Conservation (phyloP, 2,113 vertebrate genomes). For the Trachemys scripta region DNA sequence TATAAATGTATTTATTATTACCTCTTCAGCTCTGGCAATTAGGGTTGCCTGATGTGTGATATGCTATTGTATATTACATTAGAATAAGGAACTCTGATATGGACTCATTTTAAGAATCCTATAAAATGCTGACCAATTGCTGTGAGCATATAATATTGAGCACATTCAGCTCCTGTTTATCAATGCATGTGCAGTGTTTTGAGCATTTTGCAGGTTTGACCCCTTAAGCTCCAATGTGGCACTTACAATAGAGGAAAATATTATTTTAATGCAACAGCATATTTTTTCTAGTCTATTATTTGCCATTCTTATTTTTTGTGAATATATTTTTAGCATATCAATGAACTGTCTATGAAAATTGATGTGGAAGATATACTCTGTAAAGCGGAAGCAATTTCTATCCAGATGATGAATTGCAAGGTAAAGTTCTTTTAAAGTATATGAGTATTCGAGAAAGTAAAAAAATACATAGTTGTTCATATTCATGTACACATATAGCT, state of each 20-base stretch:
- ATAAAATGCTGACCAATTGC: background rate
- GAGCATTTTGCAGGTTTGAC: background rate
- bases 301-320: slow-evolving; percentile 50
- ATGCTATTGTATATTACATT: background rate
- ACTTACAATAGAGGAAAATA: background rate
- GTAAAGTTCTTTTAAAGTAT: slow-evolving; percentile 73
- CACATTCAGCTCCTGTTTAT: background rate
- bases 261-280: slow-evolving; percentile 27
- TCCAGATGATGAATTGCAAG: slow-evolving; percentile 94
- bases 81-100: background rate
- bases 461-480: background rate
- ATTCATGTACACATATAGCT: background rate
- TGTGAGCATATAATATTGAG: background rate
- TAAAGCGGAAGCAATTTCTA: slow-evolving; percentile 92
- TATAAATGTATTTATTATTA: background rate
- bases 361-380: slow-evolving; percentile 92
- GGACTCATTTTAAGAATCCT: background rate
- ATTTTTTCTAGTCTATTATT: slow-evolving; percentile 20
- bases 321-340: slow-evolving; percentile 90
- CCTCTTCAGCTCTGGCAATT: background rate
- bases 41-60: background rate
- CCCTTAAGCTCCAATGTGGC: background rate
- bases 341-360: slow-evolving; percentile 97
- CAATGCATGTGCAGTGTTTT: background rate
- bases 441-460: background rate